These are phyloP conservation scores for Notolabrus celidotus DNA, from an alignment of 2,797 vertebrate genomes.

Conservation along the genomic window DNA sequence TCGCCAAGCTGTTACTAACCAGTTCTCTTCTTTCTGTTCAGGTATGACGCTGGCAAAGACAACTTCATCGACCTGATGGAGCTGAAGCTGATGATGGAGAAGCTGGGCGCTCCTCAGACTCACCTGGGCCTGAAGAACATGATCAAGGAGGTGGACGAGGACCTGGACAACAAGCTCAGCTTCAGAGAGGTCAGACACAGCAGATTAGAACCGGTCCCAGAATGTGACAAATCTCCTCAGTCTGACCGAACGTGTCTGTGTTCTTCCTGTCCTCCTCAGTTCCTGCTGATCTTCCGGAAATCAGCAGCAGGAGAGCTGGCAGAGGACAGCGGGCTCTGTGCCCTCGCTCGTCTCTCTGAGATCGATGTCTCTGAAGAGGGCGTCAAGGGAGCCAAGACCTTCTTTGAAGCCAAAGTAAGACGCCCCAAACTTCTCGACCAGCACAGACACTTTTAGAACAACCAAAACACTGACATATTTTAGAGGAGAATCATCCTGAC, in stretches of 20 bases:
- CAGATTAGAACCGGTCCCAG: neutral
- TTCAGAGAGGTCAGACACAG: slow-evolving; percentile 90
- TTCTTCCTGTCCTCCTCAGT: slow-evolving; percentile 78
- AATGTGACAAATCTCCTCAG: neutral
- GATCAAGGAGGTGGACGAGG: slow-evolving; percentile 98
- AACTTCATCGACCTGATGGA: slow-evolving; percentile 97
- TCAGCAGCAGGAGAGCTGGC: slow-evolving; percentile 92
- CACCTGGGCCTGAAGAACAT: slow-evolving; percentile 96
- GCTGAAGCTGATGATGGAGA: slow-evolving; percentile 98
- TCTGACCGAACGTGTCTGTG: neutral
- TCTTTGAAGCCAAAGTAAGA: slow-evolving; percentile 97
- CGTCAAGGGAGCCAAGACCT: slow-evolving; percentile 94
- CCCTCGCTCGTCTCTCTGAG: slow-evolving; percentile 92
- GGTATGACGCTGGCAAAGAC: slow-evolving; percentile 91
- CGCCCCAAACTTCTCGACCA: neutral
- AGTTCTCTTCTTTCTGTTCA: slow-evolving; percentile 53
- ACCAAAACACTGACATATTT: neutral
- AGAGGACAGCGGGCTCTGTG: slow-evolving; percentile 92
- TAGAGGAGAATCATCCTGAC: too few relatives aligned
- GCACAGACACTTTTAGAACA: too few relatives aligned
- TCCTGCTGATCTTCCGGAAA: slow-evolving; percentile 96
- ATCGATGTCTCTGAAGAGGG: slow-evolving; percentile 95
- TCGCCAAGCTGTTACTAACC: neutral
- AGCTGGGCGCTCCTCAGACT: slow-evolving; percentile 93
- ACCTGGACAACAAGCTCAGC: slow-evolving; percentile 94